A percentile compares a stretch with the other conserved stretches of the same genome.
phyloP scores from a whole-genome alignment of 2,797 vertebrate genomes.

The Rhabdophis nuchalis region DNA sequence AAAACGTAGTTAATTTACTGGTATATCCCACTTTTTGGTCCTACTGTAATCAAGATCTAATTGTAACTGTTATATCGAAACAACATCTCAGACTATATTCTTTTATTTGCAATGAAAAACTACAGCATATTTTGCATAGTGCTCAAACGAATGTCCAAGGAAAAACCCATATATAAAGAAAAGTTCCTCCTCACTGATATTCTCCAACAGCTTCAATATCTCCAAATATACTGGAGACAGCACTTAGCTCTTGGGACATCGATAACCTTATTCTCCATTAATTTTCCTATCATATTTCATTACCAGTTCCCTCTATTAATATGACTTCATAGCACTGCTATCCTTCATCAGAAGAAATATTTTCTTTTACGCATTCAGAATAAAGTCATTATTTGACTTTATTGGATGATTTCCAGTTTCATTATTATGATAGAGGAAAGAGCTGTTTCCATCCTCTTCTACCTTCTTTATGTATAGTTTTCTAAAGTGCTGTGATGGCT shows the following conservation, averaged over 20 bases:
- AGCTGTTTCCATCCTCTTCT: background rate
- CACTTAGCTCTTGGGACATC: background rate
- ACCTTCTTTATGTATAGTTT: background rate
- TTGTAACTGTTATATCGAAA: background rate
- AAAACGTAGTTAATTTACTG: background rate
- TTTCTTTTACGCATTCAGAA: background rate
- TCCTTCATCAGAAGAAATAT: background rate
- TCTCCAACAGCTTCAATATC: background rate
- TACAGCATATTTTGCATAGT: background rate
- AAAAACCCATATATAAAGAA: background rate
- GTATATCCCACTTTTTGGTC: background rate
- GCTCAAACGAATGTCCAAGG: background rate
- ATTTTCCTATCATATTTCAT: background rate
- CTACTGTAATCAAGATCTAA: background rate
- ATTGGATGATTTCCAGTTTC: too few relatives aligned
- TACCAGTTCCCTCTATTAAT: background rate
- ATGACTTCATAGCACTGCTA: background rate
- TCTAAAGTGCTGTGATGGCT: background rate
- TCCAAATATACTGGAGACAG: background rate
- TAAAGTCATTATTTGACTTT: background rate
- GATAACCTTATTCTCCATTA: background rate
- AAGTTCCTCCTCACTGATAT: background rate
- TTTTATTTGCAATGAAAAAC: background rate
- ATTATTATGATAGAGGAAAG: background rate
- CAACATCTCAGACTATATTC: background rate